These are phyloP conservation scores for Aphelinus atriplicis DNA, from an alignment of 1,140 invertebrate genomes.

Conservation along the genomic window DNA sequence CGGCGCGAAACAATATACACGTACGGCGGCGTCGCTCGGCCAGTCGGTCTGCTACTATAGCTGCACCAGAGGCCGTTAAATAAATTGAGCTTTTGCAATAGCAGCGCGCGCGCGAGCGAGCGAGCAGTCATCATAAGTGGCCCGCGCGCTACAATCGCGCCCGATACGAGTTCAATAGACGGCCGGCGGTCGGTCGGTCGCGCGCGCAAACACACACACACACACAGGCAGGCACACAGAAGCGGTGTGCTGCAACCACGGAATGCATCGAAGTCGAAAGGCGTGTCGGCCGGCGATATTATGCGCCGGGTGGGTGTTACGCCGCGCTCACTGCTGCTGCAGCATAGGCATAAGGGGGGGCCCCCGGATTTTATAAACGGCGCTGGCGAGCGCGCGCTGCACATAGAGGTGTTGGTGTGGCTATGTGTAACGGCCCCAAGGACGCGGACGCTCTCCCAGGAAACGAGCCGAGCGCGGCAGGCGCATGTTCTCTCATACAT, in stretches of 20 bases:
- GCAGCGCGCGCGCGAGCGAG: neutral
- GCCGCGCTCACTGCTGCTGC: neutral
- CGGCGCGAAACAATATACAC: conserved; percentile 11
- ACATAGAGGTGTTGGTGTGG: conserved; percentile 31
- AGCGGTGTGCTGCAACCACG: conserved; percentile 47
- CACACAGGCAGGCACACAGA: conserved; percentile 5
- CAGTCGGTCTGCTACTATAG: neutral
- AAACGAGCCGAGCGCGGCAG: conserved; percentile 51
- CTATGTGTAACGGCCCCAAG: conserved; percentile 57
- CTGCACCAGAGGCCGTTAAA: conserved; percentile 14
- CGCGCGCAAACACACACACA: neutral
- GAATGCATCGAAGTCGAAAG: conserved; percentile 49
- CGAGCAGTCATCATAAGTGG: conserved; percentile 23
- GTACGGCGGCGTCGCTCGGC: neutral
- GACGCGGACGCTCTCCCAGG: conserved; percentile 56
- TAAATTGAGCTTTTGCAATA: conserved; percentile 40
- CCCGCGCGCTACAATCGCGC: conserved; percentile 17
- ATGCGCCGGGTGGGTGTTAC: conserved; percentile 20
- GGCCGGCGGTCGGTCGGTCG: neutral
- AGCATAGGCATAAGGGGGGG: neutral
- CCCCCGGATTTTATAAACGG: conserved; percentile 16
- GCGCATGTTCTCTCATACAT: conserved; percentile 33
- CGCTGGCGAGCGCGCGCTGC: conserved; percentile 28
- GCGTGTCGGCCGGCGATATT: conserved; percentile 50
- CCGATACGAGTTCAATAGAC: conserved; percentile 38